phyloP scores from a whole-genome alignment of 2,888 invertebrate species.

The Lissonota sp. region DNA sequence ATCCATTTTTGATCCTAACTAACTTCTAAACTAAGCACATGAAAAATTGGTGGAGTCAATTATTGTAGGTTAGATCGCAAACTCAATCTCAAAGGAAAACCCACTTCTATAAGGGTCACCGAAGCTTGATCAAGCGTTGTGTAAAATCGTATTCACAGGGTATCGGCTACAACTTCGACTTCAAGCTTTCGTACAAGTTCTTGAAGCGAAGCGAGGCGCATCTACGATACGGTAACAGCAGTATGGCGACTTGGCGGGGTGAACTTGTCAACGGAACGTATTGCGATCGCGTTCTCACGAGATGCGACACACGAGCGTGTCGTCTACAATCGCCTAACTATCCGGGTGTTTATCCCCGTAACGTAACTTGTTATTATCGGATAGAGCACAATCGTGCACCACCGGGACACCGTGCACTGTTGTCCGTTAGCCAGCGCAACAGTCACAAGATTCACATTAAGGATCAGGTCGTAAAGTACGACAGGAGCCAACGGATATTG shows the following conservation, averaged over 20 bases:
- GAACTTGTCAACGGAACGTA: slow-evolving; percentile 90
- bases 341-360: slow-evolving; percentile 94
- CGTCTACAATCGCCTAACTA: slow-evolving; percentile 95
- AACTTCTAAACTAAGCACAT: too few relatives aligned
- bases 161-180: slow-evolving; percentile 92
- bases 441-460: slow-evolving; percentile 92
- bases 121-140: too few relatives aligned
- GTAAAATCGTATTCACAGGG: slow-evolving; percentile 84
- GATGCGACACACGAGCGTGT: slow-evolving; percentile 89
- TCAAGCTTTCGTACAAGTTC: slow-evolving; percentile 94
- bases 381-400: slow-evolving; percentile 88
- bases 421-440: slow-evolving; percentile 91
- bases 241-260: slow-evolving; percentile 90
- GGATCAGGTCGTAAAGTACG: slow-evolving; percentile 91
- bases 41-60: too few relatives aligned
- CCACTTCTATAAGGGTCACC: too few relatives aligned
- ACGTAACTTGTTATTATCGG: slow-evolving; percentile 92
- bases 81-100: too few relatives aligned
- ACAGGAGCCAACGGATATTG: slow-evolving; percentile 90
- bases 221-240: slow-evolving; percentile 91
- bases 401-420: slow-evolving; percentile 89
- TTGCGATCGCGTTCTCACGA: slow-evolving; percentile 92
- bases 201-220: slow-evolving; percentile 90
- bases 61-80: too few relatives aligned
- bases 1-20: too few relatives aligned